Base-by-base conservation (phyloP, 1,140 invertebrate species). In the Cotesia typhae region DNA sequence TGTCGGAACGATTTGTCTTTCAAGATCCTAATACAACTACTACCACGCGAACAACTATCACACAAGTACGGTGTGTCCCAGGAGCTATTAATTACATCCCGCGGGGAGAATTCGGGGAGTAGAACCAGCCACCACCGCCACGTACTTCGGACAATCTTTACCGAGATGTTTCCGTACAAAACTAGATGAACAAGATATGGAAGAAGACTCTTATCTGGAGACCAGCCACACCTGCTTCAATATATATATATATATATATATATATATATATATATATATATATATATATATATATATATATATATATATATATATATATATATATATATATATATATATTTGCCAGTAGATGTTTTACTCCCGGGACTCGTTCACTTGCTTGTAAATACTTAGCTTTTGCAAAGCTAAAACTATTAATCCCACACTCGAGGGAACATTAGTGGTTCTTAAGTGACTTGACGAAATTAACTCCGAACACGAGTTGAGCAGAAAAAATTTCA, bases 61-160 rank as follows among this genome's bases (percentile, higher is more conserved):
- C 53, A 17, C 53, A 20, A 61, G 5, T 28, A 61, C 59, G 12
- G 6, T 20, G 51, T 17, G 51, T 72, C 64, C 17, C 53, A 17
- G 59, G 28, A 72, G 71, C 65, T 67, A 72, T 72, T 72, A 72
- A 72, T 72, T 72, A 72, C 71, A 61, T 51, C 38, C 55, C 57
- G 20, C 12, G 52, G 71, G 71, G 64, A 67, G 51, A 66, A 72
- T 72, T 47, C 51, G 38, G 37, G 28, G 55, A 14, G 53, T 36
- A 60, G 70, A 72, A 57, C 57, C 47, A 37, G 41, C 6, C 6
- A 35, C 6, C n/a, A 67, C 55, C 37, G 17, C 64, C 57, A 66
- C 53, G 17, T 59, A 47, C 35, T 6, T 67, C 59, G 70, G 63
- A 71, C 70, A 72, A 72, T 72, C 65, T 66, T 72, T 37, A 41